Conservation (phyloP, 1,140 invertebrate genomes). For the Cydia amplana region DNA sequence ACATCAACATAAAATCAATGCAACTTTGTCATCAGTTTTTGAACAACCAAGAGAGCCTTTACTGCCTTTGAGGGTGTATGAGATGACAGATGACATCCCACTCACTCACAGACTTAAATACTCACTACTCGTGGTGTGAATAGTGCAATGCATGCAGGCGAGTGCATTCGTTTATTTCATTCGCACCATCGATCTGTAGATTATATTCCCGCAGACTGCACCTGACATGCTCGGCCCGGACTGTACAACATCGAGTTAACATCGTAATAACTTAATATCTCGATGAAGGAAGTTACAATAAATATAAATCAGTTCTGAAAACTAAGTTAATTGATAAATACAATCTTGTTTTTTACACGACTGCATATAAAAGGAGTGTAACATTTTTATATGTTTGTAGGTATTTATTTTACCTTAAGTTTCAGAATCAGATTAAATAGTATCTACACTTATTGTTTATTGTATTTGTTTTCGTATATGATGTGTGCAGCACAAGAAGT, state of each 20-base stretch:
- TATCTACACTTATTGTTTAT: no score
- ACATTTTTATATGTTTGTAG: no score
- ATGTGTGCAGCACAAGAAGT: slow-evolving; percentile 89
- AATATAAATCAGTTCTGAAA: background rate
- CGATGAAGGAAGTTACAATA: background rate
- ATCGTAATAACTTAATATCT: no score
- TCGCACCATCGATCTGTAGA: slow-evolving; percentile 20
- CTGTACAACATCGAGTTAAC: background rate
- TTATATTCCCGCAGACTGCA: background rate
- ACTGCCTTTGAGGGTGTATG: no score
- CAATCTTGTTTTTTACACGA: background rate
- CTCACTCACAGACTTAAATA: no score
- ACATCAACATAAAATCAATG: no score
- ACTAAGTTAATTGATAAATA: background rate
- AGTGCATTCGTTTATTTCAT: background rate
- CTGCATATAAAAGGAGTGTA: background rate
- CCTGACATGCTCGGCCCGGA: background rate
- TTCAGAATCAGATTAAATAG: no score
- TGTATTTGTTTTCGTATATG: background rate
- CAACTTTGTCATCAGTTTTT: no score
- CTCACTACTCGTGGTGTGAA: background rate
- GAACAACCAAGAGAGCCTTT: no score
- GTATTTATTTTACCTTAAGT: no score
- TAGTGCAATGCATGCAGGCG: background rate
- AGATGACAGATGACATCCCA: no score